Evolutionary conservation across 2,797 vertebrate genomes (phyloP), one percentile per base, ranked within the genome.

Genomic region (Sebastes cheni): DNA sequence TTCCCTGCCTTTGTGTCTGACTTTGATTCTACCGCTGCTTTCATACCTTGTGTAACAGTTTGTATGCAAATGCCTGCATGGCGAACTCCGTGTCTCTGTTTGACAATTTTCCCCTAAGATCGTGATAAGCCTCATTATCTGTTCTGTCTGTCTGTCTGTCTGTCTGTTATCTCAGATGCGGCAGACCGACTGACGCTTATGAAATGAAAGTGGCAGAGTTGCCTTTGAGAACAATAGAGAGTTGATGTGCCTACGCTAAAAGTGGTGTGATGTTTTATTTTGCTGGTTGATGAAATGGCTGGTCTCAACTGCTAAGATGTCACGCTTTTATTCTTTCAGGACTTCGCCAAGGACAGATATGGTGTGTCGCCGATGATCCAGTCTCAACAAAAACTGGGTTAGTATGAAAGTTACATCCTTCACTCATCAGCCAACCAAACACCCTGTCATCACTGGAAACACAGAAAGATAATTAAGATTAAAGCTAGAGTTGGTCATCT

Each of bases 261-360:
- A 52, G 27, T 60, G 72, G 13, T 29, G 65, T 18, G 14, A 46
- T 55, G 65, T 72, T 83, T 79, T 61, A 11, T 80, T 75, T 59
- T 25, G n/a, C 56, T 13, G n/a, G 5, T 58, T 34, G 39, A 59
- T 54, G 18, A 83, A 67, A 72, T 30, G 20, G 32, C 32, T 20
- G 32, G 69, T 69, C n/a, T 54, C 3, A 1, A 25, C 16, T 32
- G 42, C 36, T 64, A 27, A 61, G 2, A 39, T 67, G 18, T 39
- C 12, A 5, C 36, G 6, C 14, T 75, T 78, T 67, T 67, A 3
- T 76, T 75, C 61, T 75, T 87, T 30, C 86, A 99, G 99, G 99
- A 99, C 93, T 99, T 97, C 95, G 97, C 98, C 85, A 98, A 98
- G 94, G 99, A 99, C 90, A 96, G 96, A 85, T 99, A 99, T 65